These are phyloP conservation scores for Melitaea athalia DNA, from an alignment of 2,888 invertebrate genomes.

Conservation along the genomic window DNA sequence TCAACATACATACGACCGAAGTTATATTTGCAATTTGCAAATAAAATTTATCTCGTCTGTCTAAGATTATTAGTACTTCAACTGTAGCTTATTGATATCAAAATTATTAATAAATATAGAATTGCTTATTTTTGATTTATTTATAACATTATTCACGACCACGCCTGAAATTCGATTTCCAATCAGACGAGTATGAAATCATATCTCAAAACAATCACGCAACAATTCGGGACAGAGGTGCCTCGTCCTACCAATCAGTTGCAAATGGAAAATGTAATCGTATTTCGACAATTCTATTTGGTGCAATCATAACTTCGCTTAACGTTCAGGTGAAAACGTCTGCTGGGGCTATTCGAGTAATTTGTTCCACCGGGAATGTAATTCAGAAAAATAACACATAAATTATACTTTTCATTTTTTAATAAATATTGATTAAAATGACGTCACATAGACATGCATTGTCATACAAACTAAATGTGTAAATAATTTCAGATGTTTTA, in stretches of 20 bases:
- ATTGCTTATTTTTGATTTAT: constrained; percentile 7
- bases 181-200: constrained; percentile 45
- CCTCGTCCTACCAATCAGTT: constrained; percentile 70
- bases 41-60: background rate
- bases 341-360: constrained; percentile 10
- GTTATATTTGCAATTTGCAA: background rate
- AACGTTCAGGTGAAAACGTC: constrained; percentile 54
- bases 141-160: background rate
- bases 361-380: background rate
- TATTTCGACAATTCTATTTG: constrained; percentile 73
- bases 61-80: no score
- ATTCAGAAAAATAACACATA: background rate
- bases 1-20: background rate
- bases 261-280: constrained; percentile 78
- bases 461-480: no score
- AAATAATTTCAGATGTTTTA: no score
- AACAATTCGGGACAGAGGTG: constrained; percentile 54
- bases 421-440: no score
- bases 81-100: background rate
- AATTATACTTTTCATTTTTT: background rate
- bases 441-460: no score
- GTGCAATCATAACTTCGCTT: constrained; percentile 61
- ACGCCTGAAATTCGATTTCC: constrained; percentile 25
- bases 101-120: background rate
- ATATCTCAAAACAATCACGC: constrained; percentile 60